These are phyloP conservation scores for Myocastor coypus DNA, from an alignment of 2,113 vertebrate genomes.

Conservation along the genomic window DNA sequence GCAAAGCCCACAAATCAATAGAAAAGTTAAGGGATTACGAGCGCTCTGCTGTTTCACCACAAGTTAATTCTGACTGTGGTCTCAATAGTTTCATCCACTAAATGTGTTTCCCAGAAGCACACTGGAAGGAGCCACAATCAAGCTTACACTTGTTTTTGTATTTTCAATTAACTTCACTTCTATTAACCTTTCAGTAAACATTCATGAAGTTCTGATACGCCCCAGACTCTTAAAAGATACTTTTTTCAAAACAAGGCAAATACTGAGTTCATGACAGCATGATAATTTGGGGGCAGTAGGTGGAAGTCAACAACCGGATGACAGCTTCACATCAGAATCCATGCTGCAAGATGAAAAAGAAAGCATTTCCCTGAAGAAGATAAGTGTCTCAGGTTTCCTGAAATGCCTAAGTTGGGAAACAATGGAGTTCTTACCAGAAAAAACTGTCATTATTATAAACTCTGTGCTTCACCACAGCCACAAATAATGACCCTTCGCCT, in stretches of 20 bases:
- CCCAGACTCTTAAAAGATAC: constrained; percentile 20
- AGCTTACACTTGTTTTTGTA: neutral
- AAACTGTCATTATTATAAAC: constrained; percentile 20
- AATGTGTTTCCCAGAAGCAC: neutral
- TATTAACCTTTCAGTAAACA: constrained; percentile 35
- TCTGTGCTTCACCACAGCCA: neutral
- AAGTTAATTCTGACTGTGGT: constrained; percentile 37
- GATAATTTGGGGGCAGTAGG: neutral
- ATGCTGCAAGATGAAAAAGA: neutral
- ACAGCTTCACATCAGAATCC: neutral
- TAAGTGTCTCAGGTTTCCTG: neutral
- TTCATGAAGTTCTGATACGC: neutral
- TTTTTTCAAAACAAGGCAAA: constrained; percentile 63
- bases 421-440: constrained; percentile 56
- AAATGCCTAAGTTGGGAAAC: constrained; percentile 28
- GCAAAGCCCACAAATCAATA: neutral
- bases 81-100: neutral
- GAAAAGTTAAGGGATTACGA: constrained; percentile 16
- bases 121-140: neutral
- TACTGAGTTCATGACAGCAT: neutral
- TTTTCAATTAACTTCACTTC: constrained; percentile 58
- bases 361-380: constrained; percentile 26
- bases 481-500: constrained; percentile 51
- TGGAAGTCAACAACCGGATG: neutral
- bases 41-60: neutral